A percentile compares a stretch with the other conserved stretches of the same genome.
phyloP scores from a whole-genome alignment of 2,797 vertebrate species.

The Sebastes taczanowskii region DNA sequence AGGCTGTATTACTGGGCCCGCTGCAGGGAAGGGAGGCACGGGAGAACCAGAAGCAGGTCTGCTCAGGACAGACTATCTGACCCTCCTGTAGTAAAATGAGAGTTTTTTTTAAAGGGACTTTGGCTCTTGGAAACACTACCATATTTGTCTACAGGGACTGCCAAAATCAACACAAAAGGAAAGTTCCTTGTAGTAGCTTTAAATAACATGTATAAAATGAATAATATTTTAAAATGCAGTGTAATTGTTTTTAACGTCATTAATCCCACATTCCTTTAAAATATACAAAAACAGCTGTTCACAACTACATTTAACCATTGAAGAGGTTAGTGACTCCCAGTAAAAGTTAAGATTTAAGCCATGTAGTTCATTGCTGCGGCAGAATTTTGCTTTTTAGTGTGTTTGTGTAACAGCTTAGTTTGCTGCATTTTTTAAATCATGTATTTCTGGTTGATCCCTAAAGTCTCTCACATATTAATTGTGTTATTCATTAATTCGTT shows the following conservation, averaged over 20 bases:
- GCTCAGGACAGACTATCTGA: too few relatives aligned
- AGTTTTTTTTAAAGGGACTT: too few relatives aligned
- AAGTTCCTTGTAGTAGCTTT: too few relatives aligned
- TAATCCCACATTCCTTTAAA: background rate
- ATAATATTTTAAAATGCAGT: background rate
- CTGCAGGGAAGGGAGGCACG: too few relatives aligned
- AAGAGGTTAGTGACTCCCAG: background rate
- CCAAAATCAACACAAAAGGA: too few relatives aligned
- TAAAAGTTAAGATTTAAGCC: background rate
- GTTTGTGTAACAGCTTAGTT: background rate
- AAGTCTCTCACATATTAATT: background rate
- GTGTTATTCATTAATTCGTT: background rate
- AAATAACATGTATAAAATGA: background rate
- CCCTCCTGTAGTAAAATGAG: too few relatives aligned
- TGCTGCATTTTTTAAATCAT: background rate
- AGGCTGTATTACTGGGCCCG: too few relatives aligned
- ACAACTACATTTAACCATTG: background rate
- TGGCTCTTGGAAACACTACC: too few relatives aligned
- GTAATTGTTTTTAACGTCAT: background rate
- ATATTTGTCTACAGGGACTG: too few relatives aligned
- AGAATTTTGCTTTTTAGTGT: background rate
- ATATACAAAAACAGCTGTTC: background rate
- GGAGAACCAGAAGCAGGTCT: too few relatives aligned
- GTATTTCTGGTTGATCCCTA: background rate
- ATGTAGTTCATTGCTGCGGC: background rate